Base-by-base conservation (phyloP, 1,140 invertebrate genomes). In the Caenorhabditis briggsae region DNA sequence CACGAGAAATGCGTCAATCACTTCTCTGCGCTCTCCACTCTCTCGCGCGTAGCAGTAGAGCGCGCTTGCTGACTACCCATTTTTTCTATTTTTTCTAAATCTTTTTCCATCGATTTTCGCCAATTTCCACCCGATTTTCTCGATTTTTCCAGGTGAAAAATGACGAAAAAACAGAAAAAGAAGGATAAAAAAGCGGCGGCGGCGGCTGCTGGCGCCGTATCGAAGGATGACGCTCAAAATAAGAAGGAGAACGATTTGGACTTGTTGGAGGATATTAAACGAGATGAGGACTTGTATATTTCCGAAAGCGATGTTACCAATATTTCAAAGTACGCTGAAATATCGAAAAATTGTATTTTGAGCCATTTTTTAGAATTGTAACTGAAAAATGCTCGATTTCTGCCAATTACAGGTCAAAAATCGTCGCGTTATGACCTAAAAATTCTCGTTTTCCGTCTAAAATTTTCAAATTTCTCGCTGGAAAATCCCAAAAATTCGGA, bases 251-350 rank as follows among this genome's bases (percentile, higher is more conserved):
- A 78, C n/a, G 70, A 78, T 23, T n/a, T 78, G 8, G 70, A 78
- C 20, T 53, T 78, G 70, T 41, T 78, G 70, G 70, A 78, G 46
- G 70, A 78, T 23, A 78, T 78, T 53, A 78, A 78, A 11, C 70
- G 70, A 23, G 70, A 78, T 33, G 70, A 78, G 20, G 70, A 78
- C 14, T 78, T 78, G 70, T 78, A 20, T 33, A 50, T 78, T 50
- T 78, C 70, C 2, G 70, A 78, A 78, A 78, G 20, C 46, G 70
- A 78, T 78, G 46, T 78, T 6, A 11, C 43, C 20, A 48, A 78
- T 25, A 78, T 78, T 50, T 50, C 43, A 23, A 78, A 78, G 70
- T 78, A 53, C 7, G 20, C 12, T n/a, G 33, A n/a, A 33, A 20
- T 5, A 74, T 25, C 3, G 23, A 46, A 11, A 16, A 70, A 70